Percentiles rank a stretch among this genome's conserved stretches.
These are phyloP conservation scores for Drosophila buzzatii DNA, from an alignment of 2,888 invertebrate species.

Conservation along the genomic window DNA sequence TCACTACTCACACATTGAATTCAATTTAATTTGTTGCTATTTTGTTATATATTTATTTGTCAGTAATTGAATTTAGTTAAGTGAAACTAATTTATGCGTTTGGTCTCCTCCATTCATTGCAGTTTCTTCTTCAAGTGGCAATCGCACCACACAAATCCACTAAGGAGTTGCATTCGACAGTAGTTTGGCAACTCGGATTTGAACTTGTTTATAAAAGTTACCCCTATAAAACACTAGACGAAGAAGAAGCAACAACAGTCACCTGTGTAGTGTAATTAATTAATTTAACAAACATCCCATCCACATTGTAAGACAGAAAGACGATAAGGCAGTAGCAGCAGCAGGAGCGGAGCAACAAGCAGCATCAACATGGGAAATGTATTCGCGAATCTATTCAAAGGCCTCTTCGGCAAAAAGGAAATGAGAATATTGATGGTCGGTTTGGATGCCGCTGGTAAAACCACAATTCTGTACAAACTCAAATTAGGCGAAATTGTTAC, in stretches of 20 bases:
- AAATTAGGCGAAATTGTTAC: conserved; percentile 99
- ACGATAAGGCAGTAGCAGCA: not conserved
- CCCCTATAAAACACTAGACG: conserved; percentile 26
- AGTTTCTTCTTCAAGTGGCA: conserved; percentile 68
- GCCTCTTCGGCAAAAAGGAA: conserved; percentile 99
- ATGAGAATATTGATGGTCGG: conserved; percentile 99
- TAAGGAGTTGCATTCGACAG: conserved; percentile 58
- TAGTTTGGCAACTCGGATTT: conserved; percentile 74
- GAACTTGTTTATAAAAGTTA: conserved; percentile 65
- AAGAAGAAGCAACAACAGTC: conserved; percentile 30
- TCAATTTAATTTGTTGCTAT: conserved; percentile 2
- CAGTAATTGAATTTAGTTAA: conserved; percentile 25
- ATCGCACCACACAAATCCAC: conserved; percentile 56
- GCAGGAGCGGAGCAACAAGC: conserved; percentile 24
- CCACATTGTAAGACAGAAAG: conserved; percentile 52
- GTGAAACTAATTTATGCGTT: conserved; percentile 12
- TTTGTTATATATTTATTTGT: conserved; percentile 1
- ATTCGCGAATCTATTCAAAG: conserved; percentile 98
- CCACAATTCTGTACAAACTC: conserved; percentile 99
- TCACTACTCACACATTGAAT: conserved; percentile 20
- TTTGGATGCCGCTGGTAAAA: conserved; percentile 99
- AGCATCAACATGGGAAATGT: conserved; percentile 95
- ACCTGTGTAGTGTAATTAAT: conserved; percentile 41
- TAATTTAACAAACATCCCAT: conserved; percentile 29
- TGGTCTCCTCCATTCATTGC: conserved; percentile 39